Conservation (phyloP, 2,113 vertebrate genomes). For the Sphaerodactylus townsendi region DNA sequence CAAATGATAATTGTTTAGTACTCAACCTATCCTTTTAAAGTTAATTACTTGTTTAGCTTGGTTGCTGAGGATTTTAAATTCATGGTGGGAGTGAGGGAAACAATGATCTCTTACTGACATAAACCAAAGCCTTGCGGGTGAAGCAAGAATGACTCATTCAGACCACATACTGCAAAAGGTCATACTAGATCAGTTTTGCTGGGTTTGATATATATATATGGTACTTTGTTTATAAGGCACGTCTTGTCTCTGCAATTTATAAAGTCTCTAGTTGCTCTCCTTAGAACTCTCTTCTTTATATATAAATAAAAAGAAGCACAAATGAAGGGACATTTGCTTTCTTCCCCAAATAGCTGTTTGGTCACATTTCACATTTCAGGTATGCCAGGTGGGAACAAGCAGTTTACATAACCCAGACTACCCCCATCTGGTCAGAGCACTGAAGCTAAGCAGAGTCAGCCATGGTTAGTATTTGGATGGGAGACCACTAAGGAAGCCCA, state of each 20-base stretch:
- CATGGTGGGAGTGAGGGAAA: background rate
- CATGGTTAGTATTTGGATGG: too few relatives aligned
- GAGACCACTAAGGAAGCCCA: too few relatives aligned
- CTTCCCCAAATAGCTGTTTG: background rate
- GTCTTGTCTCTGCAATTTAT: background rate
- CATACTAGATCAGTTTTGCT: background rate
- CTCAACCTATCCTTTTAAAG: conserved; percentile 24
- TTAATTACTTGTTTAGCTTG: conserved; percentile 34
- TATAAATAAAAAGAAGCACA: background rate
- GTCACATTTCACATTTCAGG: background rate
- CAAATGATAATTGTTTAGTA: conserved; percentile 24
- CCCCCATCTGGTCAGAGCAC: too few relatives aligned
- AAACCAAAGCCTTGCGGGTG: conserved; percentile 3
- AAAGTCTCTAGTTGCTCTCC: background rate
- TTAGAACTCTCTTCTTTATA: background rate
- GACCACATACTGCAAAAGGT: conserved; percentile 3
- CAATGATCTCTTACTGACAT: conserved; percentile 9
- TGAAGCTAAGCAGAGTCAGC: too few relatives aligned
- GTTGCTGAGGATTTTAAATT: conserved; percentile 29
- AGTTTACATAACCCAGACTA: too few relatives aligned
- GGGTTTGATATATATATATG: background rate
- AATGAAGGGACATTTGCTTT: background rate
- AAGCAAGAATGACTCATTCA: conserved; percentile 10
- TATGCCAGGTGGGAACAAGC: too few relatives aligned
- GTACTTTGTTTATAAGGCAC: background rate